Conservation (phyloP, 92 coral and sea anemone genomes). For the Porites evermanni region DNA sequence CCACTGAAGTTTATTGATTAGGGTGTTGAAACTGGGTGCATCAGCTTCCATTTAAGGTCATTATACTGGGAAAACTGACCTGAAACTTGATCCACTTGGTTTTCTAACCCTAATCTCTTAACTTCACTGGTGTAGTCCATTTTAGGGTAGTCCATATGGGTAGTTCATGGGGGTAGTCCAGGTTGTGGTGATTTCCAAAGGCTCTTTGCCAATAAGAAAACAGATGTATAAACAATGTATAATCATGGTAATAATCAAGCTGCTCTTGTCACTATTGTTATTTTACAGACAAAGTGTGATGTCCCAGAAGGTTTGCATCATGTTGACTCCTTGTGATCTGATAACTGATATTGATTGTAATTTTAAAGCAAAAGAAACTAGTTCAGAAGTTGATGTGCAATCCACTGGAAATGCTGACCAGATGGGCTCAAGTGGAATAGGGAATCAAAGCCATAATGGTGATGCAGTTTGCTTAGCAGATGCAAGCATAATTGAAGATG, state of each 20-base stretch:
- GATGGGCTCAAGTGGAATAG: not conserved
- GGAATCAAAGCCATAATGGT: not conserved
- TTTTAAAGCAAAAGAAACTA: not conserved
- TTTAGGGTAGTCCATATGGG: too few relatives aligned
- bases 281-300: not conserved
- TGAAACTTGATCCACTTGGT: too few relatives aligned
- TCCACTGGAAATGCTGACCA: not conserved
- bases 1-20: too few relatives aligned
- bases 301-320: not conserved
- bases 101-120: too few relatives aligned
- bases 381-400: not conserved
- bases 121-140: too few relatives aligned
- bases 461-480: not conserved
- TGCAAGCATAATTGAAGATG: not conserved
- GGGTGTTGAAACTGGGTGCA: too few relatives aligned
- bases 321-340: constrained; percentile 22
- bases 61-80: too few relatives aligned
- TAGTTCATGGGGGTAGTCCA: too few relatives aligned
- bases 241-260: not conserved
- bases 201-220: too few relatives aligned
- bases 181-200: not conserved
- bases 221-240: too few relatives aligned
- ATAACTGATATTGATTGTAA: constrained; percentile 41
- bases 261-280: not conserved
- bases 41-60: too few relatives aligned